phyloP scores from a whole-genome alignment of 1,140 invertebrate species.

The Diploscapter pachys region DNA sequence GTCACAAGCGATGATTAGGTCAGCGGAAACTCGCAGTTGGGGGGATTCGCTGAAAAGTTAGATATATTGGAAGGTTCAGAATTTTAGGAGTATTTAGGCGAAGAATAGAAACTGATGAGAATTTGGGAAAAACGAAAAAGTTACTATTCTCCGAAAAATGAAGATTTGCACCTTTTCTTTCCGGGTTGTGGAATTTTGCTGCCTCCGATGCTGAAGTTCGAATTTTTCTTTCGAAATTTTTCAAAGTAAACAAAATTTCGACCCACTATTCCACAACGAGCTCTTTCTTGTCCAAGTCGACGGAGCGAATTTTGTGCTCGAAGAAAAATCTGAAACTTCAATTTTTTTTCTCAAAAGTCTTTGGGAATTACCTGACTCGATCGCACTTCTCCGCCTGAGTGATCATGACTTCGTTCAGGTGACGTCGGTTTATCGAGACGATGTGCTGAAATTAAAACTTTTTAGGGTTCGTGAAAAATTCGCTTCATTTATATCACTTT shows the following conservation, averaged over 20 bases:
- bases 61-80: slow-evolving; percentile 20
- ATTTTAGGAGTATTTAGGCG: slow-evolving; percentile 1
- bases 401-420: slow-evolving; percentile 76
- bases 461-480: neutral
- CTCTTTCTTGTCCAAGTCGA: slow-evolving; percentile 71
- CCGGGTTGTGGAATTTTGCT: slow-evolving; percentile 4
- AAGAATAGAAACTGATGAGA: no score
- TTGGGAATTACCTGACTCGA: slow-evolving; percentile 66
- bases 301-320: slow-evolving; percentile 76
- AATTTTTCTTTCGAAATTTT: neutral
- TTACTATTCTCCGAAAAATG: no score
- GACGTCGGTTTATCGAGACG: slow-evolving; percentile 82
- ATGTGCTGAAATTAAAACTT: slow-evolving; percentile 73
- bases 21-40: slow-evolving; percentile 60
- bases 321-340: slow-evolving; percentile 67
- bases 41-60: slow-evolving; percentile 3
- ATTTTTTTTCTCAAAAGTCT: no score
- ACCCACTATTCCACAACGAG: slow-evolving; percentile 74
- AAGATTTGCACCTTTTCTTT: no score
- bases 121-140: no score
- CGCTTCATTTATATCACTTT: neutral
- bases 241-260: neutral
- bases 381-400: slow-evolving; percentile 76
- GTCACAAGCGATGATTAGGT: slow-evolving; percentile 88
- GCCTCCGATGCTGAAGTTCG: slow-evolving; percentile 15